Evolutionary conservation across 64 coral and sea anemone species (phyloP).

Genomic region (Pocillopora damicornis): DNA sequence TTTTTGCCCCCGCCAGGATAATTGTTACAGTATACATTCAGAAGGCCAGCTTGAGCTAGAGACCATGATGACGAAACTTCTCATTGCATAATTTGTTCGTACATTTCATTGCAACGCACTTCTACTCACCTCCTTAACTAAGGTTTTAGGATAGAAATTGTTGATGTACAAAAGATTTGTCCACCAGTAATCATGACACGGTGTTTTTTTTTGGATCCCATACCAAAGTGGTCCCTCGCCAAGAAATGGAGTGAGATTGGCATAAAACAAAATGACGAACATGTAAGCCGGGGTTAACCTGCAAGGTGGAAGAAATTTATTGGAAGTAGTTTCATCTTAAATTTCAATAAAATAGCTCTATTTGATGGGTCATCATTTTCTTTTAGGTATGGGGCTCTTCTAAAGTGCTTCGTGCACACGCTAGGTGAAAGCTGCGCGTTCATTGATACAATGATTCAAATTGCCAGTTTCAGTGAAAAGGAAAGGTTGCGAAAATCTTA

Average conservation of each 20-base stretch:
- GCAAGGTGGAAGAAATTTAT: neutral
- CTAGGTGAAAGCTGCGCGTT: no score
- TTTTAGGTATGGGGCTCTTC: no score
- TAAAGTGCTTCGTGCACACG: no score
- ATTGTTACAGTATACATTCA: no score
- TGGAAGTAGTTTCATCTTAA: neutral
- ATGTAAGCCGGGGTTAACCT: slow-evolving; percentile 65
- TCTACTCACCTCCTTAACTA: slow-evolving; percentile 14
- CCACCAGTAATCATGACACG: slow-evolving; percentile 56
- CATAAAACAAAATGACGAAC: slow-evolving; percentile 54
- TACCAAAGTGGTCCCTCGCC: slow-evolving; percentile 50
- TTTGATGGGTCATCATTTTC: no score
- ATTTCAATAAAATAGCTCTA: neutral
- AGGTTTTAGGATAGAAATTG: slow-evolving; percentile 42
- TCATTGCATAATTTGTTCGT: no score
- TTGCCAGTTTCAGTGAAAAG: no score
- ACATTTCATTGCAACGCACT: neutral
- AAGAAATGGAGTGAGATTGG: slow-evolving; percentile 20
- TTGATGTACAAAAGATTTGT: slow-evolving; percentile 69
- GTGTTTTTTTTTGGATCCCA: slow-evolving; percentile 3
- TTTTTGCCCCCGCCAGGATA: no score
- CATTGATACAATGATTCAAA: no score
- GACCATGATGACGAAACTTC: no score
- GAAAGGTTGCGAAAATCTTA: no score
- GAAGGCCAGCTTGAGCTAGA: no score